Base-by-base conservation (phyloP, 2,888 invertebrate genomes). In the Phrixothrix hirtus region DNA sequence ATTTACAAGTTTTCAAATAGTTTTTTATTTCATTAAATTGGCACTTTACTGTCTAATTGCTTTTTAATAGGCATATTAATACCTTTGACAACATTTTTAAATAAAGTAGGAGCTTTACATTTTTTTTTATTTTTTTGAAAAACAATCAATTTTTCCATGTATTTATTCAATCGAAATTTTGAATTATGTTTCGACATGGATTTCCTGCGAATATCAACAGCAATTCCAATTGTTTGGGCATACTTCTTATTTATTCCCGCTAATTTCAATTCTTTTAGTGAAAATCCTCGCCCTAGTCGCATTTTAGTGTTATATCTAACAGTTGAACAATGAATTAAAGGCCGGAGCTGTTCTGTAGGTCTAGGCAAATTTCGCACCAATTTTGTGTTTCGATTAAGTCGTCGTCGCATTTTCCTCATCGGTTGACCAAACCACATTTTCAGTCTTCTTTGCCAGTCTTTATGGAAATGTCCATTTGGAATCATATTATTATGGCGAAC, bases 401-500 rank as follows among this genome's bases (percentile, higher is more conserved):
- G 86, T 65, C 97, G 85, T 59, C 95, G 85, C 65, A 84, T 78
- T 77, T 95, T 95, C 53, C 94, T 84, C 51, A 92, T 92, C 32
- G 97, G 96, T 71, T 98, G 97, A 73, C 95, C 91, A 76, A 98
- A 98, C 95, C 95, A 95, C 3, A 93, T 93, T 75, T 88, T 92
- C n/a, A 97, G 92, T 74, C 87, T 88, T 58, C 87, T 81, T 78
- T 96, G 92, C 97, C 97, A 98, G 81, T 96, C 92, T 81, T 98
- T 98, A 78, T 95, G 96, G 83, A 95, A 97, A 80, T 98, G 97
- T 76, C 88, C 93, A 86, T 95, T 95, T 48, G 96, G 95, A 75
- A 97, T 89, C 86, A 95, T 89, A 81, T 93, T 93, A 83, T 95
- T 95, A 69, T 94, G 85, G 78, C 92, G 92, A 74, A 82, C 85